Percentiles rank a stretch among this genome's conserved stretches.
Evolutionary conservation across 2,888 invertebrate species (phyloP).

Genomic region (Lasiommata megera): DNA sequence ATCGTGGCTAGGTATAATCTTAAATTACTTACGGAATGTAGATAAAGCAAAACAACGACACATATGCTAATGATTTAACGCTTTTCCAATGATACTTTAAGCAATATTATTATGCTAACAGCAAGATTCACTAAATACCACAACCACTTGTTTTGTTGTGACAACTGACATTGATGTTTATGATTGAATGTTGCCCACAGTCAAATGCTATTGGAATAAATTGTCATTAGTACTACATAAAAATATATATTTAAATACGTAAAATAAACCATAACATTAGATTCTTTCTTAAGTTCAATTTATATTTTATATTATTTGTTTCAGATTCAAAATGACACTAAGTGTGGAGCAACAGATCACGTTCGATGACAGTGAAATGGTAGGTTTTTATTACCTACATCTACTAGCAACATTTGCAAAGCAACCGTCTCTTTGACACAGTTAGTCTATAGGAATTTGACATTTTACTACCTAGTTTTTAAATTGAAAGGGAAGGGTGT

Average conservation of each 20-base stretch:
- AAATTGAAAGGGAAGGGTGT: background rate
- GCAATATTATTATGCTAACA: too few relatives aligned
- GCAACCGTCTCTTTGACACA: background rate
- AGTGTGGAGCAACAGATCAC: constrained; percentile 64
- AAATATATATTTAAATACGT: background rate
- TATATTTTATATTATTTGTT: constrained; percentile 32
- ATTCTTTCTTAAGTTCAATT: background rate
- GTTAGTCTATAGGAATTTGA: background rate
- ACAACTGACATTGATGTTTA: background rate
- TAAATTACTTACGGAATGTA: too few relatives aligned
- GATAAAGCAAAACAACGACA: too few relatives aligned
- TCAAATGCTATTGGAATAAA: background rate
- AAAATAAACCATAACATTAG: background rate
- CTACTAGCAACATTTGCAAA: background rate
- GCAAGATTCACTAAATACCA: too few relatives aligned
- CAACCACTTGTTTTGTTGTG: too few relatives aligned
- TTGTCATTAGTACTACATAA: background rate
- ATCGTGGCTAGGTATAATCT: too few relatives aligned
- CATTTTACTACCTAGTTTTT: background rate
- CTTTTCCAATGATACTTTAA: too few relatives aligned
- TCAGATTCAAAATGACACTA: constrained; percentile 57
- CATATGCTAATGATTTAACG: too few relatives aligned
- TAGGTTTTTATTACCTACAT: constrained; percentile 37
- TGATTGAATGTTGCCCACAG: background rate
- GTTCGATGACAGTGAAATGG: constrained; percentile 66